phyloP scores from a whole-genome alignment of 1,140 invertebrate species.

The Drosophila willistoni region DNA sequence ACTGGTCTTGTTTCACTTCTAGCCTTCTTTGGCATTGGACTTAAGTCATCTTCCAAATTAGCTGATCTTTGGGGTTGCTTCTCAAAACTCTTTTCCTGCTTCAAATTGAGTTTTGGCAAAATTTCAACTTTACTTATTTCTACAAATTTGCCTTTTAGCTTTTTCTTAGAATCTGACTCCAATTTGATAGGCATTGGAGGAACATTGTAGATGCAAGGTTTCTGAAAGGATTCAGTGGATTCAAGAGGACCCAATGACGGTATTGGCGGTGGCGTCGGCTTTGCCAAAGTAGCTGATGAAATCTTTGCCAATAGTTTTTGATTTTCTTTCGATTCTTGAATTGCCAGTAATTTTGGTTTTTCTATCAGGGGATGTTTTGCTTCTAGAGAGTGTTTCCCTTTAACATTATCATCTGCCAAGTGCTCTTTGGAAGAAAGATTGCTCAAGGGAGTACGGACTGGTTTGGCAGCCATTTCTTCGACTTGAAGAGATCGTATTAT shows the following conservation, averaged over 20 bases:
- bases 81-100: background rate
- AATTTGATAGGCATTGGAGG: background rate
- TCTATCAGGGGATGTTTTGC: background rate
- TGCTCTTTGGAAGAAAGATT: background rate
- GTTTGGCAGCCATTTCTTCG: conserved; percentile 11
- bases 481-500: conserved; percentile 45
- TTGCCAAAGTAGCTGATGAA: background rate
- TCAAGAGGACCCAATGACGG: background rate
- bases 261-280: background rate
- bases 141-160: background rate
- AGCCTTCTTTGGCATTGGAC: background rate
- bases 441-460: background rate
- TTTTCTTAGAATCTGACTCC: background rate
- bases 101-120: conserved; percentile 25
- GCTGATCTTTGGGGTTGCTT: background rate
- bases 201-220: background rate
- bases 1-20: background rate
- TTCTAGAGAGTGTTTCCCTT: background rate
- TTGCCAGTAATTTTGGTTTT: no score
- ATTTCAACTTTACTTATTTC: conserved; percentile 35
- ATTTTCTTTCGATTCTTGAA: conserved; percentile 10
- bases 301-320: background rate
- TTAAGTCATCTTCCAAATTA: background rate
- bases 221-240: background rate
- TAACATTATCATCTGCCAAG: background rate